These are phyloP conservation scores for Nipponia nippon DNA, from an alignment of 2,113 vertebrate species.

Conservation along the genomic window DNA sequence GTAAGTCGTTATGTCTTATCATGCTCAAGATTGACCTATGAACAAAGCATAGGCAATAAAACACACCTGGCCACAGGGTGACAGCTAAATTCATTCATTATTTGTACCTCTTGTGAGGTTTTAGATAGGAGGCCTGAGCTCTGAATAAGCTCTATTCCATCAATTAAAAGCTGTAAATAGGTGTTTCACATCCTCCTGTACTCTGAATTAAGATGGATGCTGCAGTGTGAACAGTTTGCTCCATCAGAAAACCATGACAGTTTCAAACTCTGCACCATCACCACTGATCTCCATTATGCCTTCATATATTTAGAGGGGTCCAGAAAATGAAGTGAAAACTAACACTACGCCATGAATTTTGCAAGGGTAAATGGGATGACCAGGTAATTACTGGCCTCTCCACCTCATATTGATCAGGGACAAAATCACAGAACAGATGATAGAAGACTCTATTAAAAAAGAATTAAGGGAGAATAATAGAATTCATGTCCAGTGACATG, in stretches of 20 bases:
- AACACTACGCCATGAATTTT: neutral
- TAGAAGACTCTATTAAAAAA: neutral
- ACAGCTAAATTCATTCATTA: neutral
- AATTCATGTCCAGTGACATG: neutral
- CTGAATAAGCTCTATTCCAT: neutral
- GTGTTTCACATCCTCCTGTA: neutral
- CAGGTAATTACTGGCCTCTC: constrained; percentile 13
- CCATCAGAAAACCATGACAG: neutral
- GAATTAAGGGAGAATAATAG: constrained; percentile 9
- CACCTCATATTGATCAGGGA: neutral
- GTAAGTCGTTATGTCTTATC: neutral
- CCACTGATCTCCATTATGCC: neutral
- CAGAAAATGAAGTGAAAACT: neutral
- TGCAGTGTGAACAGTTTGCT: neutral
- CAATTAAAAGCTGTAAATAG: neutral
- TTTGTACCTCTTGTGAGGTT: neutral
- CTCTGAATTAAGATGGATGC: neutral
- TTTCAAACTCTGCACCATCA: neutral
- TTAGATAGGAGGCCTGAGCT: neutral
- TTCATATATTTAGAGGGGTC: accelerated
- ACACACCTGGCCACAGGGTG: neutral
- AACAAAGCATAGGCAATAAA: neutral
- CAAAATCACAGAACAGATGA: neutral
- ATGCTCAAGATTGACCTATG: accelerated
- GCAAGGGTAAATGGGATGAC: neutral